phyloP scores from a whole-genome alignment of 2,888 invertebrate genomes.

The Argyresthia goedartella region DNA sequence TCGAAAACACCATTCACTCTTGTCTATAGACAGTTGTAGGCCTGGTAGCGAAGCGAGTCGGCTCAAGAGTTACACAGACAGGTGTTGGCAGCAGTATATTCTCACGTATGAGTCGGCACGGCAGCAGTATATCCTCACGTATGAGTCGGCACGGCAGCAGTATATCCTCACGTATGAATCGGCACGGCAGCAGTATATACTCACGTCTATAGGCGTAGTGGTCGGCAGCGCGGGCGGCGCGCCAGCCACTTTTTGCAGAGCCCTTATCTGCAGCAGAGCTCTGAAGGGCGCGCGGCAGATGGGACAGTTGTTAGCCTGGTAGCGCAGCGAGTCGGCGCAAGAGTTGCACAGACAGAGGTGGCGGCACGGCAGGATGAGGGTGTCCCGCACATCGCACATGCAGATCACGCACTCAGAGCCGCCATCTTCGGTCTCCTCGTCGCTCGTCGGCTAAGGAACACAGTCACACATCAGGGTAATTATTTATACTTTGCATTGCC shows the following conservation, averaged over 20 bases:
- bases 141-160: slow-evolving; percentile 98
- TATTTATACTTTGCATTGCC: too few relatives aligned
- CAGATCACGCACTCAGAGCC: slow-evolving; percentile 99
- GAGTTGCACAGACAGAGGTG: slow-evolving; percentile 97
- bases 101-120: too few relatives aligned
- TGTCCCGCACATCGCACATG: slow-evolving; percentile 98
- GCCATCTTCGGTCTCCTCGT: slow-evolving; percentile 92
- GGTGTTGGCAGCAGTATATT: too few relatives aligned
- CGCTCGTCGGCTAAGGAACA: slow-evolving; percentile 61
- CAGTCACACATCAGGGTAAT: neutral
- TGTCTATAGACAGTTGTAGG: slow-evolving; percentile 93
- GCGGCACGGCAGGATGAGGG: slow-evolving; percentile 97
- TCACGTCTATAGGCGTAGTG: slow-evolving; percentile 41
- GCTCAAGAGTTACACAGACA: slow-evolving; percentile 98
- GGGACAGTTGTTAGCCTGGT: slow-evolving; percentile 98
- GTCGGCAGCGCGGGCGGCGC: slow-evolving; percentile 55
- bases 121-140: slow-evolving; percentile 95
- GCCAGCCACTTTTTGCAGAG: slow-evolving; percentile 82
- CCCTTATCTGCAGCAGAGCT: slow-evolving; percentile 94
- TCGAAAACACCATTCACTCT: slow-evolving; percentile 58
- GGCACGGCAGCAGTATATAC: slow-evolving; percentile 95
- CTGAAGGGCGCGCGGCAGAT: slow-evolving; percentile 99
- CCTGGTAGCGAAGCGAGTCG: slow-evolving; percentile 95
- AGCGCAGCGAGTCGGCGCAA: slow-evolving; percentile 96
- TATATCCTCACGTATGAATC: slow-evolving; percentile 95